phyloP scores from a whole-genome alignment of 1,140 invertebrate genomes.

The Drosophila insularis region DNA sequence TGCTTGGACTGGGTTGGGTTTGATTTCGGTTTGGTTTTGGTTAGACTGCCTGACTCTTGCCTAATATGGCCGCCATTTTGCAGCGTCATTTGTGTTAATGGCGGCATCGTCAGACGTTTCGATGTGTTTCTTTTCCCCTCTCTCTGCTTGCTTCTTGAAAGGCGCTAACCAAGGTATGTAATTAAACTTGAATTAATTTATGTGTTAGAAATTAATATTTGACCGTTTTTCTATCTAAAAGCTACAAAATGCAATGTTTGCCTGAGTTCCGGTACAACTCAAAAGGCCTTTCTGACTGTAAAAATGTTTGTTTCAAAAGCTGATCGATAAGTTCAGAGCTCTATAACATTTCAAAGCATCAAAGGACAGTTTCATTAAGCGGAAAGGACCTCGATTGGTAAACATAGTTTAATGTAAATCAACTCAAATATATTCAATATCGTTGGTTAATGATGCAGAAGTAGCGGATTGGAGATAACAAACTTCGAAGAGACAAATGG shows the following conservation, averaged over 20 bases:
- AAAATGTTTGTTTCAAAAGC: neutral
- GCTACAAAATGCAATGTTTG: neutral
- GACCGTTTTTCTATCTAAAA: neutral
- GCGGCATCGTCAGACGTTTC: constrained; percentile 55
- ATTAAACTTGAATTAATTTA: constrained; percentile 6
- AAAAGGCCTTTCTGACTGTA: neutral
- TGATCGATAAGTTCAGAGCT: no score
- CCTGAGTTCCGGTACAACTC: neutral
- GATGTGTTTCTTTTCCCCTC: constrained; percentile 5
- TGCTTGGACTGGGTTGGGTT: constrained; percentile 28
- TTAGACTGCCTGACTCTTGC: constrained; percentile 54
- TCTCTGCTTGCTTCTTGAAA: constrained; percentile 22
- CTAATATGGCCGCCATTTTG: constrained; percentile 78
- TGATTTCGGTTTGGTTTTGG: neutral
- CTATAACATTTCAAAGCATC: no score
- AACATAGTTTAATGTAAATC: no score
- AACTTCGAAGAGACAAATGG: no score
- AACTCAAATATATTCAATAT: no score
- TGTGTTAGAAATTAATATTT: constrained; percentile 3
- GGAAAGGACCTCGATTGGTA: no score
- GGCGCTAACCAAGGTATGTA: neutral
- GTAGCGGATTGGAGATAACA: no score
- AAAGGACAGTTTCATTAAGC: no score
- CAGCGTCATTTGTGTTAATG: constrained; percentile 79
- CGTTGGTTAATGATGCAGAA: no score